Base-by-base conservation (phyloP, 2,888 invertebrate genomes). In the Microctonus hyperodae region DNA sequence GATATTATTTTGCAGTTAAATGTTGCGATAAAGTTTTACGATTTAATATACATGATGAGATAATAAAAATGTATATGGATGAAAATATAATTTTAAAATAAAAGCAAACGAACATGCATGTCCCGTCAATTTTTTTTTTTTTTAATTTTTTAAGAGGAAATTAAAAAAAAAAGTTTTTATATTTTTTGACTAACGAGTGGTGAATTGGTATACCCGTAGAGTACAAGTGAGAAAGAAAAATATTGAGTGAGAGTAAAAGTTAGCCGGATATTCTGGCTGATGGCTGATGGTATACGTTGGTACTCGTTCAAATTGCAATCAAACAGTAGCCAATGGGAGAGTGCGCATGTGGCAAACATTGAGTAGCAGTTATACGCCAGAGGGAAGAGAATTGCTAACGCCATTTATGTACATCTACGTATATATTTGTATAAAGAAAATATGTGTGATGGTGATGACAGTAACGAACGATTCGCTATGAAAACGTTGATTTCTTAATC, bases 271-370 rank as follows among this genome's bases (percentile, higher is more conserved):
- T 53, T 62, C 62, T 51, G 48, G 16, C 10, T 11, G 44, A n/a
- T 51, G 48, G 16, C 10, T 11, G 44, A n/a, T 7, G 44, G 25
- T 51, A 22, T 16, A 55, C 55, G 22, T 20, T 35, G 53, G 16
- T 35, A n/a, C n/a, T 35, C 53, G 53, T 62, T 62, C 53, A 62
- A 62, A 62, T 62, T 62, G 62, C 62, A 62, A 62, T 62, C 62
- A 62, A 62, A 62, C 44, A 16, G 22, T 23, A 53, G 33, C 33
- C 37, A 37, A 62, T 22, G 53, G 31, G 44, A 16, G 20, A 16
- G n/a, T 44, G 16, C 16, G n/a, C 44, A 44, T 44, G 16, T 20
- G 20, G 44, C 44, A 62, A 53, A 51, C 62, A 62, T 53, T 23
- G 23, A 20, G 11, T 13, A 35, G 37, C 22, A 58, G 44, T 48